Conservation (phyloP, 2,888 invertebrate species). For the Helicoverpa assulta region DNA sequence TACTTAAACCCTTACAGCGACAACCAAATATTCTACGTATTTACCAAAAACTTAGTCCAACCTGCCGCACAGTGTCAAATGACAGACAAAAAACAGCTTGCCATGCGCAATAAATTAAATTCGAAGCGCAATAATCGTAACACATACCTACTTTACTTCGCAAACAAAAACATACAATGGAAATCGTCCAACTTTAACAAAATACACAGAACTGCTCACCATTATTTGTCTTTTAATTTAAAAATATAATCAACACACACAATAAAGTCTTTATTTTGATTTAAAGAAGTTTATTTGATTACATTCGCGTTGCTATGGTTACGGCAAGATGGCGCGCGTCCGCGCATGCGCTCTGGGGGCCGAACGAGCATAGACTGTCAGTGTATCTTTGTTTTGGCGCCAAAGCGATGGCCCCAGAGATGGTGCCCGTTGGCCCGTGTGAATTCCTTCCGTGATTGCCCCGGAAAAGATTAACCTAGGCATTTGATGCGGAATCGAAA, state of each 20-base stretch:
- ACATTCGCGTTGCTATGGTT: conserved; percentile 81
- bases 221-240: conserved; percentile 9
- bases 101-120: conserved; percentile 33
- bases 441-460: conserved; percentile 67
- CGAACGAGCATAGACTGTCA: conserved; percentile 75
- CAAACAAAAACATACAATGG: conserved; percentile 36
- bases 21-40: background rate
- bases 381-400: conserved; percentile 79
- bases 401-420: conserved; percentile 63
- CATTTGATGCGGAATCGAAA: conserved; percentile 18
- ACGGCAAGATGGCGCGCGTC: conserved; percentile 76
- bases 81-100: conserved; percentile 23
- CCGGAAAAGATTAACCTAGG: conserved; percentile 63
- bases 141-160: conserved; percentile 40
- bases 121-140: conserved; percentile 43
- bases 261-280: conserved; percentile 37
- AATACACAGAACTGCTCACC: conserved; percentile 15
- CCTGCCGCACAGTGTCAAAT: conserved; percentile 2
- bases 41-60: conserved; percentile 5
- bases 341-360: conserved; percentile 78
- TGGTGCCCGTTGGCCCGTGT: conserved; percentile 49
- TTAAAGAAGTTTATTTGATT: conserved; percentile 72
- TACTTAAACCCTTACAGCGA: background rate
- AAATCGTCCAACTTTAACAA: background rate
- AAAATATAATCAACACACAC: conserved; percentile 23